Percentiles rank a stretch among this genome's conserved stretches.
These are phyloP conservation scores for Cephalotes varians DNA, from an alignment of 2,888 invertebrate species.

Conservation along the genomic window DNA sequence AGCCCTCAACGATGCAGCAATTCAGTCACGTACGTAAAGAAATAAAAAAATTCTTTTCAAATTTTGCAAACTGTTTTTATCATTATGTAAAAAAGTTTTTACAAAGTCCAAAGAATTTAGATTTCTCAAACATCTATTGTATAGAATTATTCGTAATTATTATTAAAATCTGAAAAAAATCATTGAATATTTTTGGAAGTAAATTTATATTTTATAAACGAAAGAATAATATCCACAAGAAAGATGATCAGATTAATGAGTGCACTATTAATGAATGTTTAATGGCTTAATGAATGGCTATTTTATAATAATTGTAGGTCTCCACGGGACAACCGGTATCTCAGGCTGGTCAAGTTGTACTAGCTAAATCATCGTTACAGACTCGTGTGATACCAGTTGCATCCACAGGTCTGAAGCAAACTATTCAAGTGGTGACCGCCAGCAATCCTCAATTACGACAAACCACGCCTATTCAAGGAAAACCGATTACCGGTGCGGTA, in stretches of 20 bases:
- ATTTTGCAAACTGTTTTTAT: neutral
- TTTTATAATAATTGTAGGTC: conserved; percentile 71
- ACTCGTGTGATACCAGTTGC: conserved; percentile 89
- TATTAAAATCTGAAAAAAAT: neutral
- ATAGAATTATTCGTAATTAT: neutral
- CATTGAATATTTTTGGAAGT: neutral
- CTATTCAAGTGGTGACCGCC: conserved; percentile 87
- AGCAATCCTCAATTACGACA: conserved; percentile 85
- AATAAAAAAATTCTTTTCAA: neutral
- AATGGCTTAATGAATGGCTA: neutral
- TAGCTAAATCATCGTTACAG: conserved; percentile 88
- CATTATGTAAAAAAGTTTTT: neutral
- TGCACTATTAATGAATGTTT: neutral
- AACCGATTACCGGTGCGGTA: conserved; percentile 84
- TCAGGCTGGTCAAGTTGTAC: conserved; percentile 87
- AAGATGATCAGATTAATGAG: neutral
- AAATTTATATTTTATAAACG: neutral
- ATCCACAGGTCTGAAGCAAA: conserved; percentile 87
- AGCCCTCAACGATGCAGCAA: conserved; percentile 84
- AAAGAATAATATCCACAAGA: neutral
- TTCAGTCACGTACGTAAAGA: conserved; percentile 83
- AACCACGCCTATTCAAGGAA: conserved; percentile 80
- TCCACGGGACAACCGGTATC: conserved; percentile 86
- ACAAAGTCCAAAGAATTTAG: neutral
- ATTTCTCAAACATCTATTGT: neutral